Evolutionary conservation across 2,888 invertebrate genomes (phyloP).

Genomic region (Volucella bombylans): DNA sequence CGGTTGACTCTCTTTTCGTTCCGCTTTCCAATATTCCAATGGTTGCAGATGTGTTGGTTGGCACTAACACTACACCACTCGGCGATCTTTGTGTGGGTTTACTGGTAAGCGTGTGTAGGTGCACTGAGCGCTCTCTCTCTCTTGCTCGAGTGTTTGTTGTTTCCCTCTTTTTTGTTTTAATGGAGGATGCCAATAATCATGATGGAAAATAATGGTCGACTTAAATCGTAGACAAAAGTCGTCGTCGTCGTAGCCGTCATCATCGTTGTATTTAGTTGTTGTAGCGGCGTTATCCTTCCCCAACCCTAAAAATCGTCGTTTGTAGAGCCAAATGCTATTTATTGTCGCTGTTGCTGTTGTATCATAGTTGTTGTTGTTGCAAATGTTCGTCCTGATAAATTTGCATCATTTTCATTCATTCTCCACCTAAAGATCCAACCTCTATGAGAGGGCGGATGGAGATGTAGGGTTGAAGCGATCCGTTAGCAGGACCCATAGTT

Average conservation of each 20-base stretch:
- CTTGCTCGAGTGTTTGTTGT: conserved; percentile 37
- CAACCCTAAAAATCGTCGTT: conserved; percentile 31
- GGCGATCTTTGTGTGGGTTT: conserved; percentile 11
- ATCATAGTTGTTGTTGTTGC: conserved; percentile 13
- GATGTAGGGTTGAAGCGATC: conserved; percentile 31
- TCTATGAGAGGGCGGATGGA: conserved; percentile 9
- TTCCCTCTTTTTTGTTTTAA: conserved; percentile 76
- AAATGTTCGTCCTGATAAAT: conserved; percentile 65
- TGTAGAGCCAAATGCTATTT: background rate
- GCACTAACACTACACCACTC: conserved; percentile 28
- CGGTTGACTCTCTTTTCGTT: conserved; percentile 31
- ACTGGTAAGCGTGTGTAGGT: conserved; percentile 26
- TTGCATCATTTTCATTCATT: conserved; percentile 69
- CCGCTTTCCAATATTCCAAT: conserved; percentile 57
- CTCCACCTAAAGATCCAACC: conserved; percentile 58
- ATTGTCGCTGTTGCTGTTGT: conserved; percentile 16
- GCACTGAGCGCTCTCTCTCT: conserved; percentile 57
- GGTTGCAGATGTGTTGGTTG: conserved; percentile 20
- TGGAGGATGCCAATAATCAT: conserved; percentile 81
- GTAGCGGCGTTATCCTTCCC: conserved; percentile 22
- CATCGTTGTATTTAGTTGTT: conserved; percentile 18
- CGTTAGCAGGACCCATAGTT: conserved; percentile 64
- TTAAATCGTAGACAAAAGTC: conserved; percentile 74
- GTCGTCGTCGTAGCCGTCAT: conserved; percentile 52
- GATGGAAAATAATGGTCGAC: conserved; percentile 74